Conservation (phyloP, 2,113 vertebrate genomes). For the Cottus gobio region DNA sequence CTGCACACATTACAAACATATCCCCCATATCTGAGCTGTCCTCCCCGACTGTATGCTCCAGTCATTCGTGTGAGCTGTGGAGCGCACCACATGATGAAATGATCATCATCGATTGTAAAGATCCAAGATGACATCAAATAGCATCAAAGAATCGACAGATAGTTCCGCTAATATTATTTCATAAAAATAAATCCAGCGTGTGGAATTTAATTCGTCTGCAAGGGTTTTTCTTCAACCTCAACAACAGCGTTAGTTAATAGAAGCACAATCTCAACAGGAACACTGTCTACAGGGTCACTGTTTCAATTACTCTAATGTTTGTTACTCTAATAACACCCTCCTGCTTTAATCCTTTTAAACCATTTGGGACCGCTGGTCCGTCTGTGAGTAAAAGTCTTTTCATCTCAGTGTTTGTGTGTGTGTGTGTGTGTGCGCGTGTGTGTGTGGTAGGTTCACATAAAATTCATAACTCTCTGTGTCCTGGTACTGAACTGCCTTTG, state of each 20-base stretch:
- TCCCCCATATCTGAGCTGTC: background rate
- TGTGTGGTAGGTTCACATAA: slow-evolving; percentile 26
- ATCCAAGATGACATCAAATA: background rate
- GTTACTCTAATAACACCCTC: slow-evolving; percentile 49
- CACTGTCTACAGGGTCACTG: slow-evolving; percentile 41
- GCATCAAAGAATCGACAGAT: background rate
- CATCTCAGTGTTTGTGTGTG: slow-evolving; percentile 37
- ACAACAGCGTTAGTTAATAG: slow-evolving; percentile 1
- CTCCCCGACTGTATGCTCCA: background rate
- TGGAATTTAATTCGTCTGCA: slow-evolving; percentile 25
- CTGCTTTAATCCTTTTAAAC: slow-evolving; percentile 59
- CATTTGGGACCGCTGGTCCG: slow-evolving; percentile 31
- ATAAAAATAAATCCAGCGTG: background rate
- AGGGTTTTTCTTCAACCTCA: slow-evolving; percentile 21
- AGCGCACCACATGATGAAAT: background rate
- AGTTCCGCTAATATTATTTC: background rate
- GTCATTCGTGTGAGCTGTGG: background rate
- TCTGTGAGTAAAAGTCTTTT: slow-evolving; percentile 53
- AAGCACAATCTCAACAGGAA: slow-evolving; percentile 39
- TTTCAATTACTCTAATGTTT: slow-evolving; percentile 68
- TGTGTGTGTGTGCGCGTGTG: background rate
- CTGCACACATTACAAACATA: background rate
- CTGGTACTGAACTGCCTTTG: slow-evolving; percentile 68
- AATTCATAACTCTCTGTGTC: slow-evolving; percentile 50
- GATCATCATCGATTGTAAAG: background rate